Evolutionary conservation across 2,888 invertebrate species (phyloP), one percentile per base, ranked within the genome.

Genomic region (Thymelicus acteon): DNA sequence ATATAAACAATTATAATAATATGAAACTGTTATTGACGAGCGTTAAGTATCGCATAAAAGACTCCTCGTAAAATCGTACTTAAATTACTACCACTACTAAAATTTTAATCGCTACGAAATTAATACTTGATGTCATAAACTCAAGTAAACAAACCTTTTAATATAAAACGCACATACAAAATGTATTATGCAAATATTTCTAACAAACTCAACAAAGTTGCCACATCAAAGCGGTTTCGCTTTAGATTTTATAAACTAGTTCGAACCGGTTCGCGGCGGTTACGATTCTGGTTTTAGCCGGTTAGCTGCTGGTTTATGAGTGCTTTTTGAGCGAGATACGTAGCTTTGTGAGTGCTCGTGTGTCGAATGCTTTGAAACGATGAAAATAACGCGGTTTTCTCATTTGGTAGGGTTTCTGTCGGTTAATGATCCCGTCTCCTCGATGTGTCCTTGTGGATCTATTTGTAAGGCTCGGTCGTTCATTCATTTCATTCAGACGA

Each of bases 241-340:
- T 70, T 64, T 47, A 67, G 61, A 71, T 71, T 71, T 54, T 61
- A 62, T 60, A 71, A 71, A 71, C 71, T 71, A 71, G 66, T 71
- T 71, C 66, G 71, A 71, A 71, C 71, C 71, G 71, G 71, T 71
- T 61, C 61, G 19, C 57, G 61, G 66, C 48, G 71, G 64, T 60
- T 70, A 60, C 65, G 31, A 60, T 60, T 71, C 70, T 47, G 65
- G 65, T 71, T 71, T 65, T 60, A 44, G 44, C 52, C 70, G 52
- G 60, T 71, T 71, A 52, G 64, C 49, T 70, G 70, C 49, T 49
- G 60, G 60, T 60, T 64, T 70, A 64, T 70, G 54, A 68, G 68
- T 54, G 47, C 68, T 68, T 68, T 54, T 68, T 57, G 65, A 58
- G 44, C n/a, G 64, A 48, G 69, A 62, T 58, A 63, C 58, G 58